Conservation (phyloP, 2,888 invertebrate species). For the Diplazon laetatorius region DNA sequence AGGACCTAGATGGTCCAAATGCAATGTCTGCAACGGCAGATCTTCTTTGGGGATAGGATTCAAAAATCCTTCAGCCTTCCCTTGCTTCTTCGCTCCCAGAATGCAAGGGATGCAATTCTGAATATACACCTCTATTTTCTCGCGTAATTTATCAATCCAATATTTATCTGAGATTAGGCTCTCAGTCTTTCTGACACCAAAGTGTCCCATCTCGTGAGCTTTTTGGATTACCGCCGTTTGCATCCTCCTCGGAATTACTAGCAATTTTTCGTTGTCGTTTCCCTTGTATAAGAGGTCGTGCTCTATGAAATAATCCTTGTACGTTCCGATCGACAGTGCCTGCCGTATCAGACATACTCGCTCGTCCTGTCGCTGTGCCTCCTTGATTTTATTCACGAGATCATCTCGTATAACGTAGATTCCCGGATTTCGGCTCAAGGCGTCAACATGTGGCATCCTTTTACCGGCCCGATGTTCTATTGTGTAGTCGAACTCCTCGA, state of each 20-base stretch:
- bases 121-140: conserved; percentile 56
- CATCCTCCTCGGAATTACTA: conserved; percentile 49
- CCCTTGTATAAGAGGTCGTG: conserved; percentile 49
- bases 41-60: conserved; percentile 71
- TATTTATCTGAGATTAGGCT: conserved; percentile 50
- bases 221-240: conserved; percentile 49
- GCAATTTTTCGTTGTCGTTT: conserved; percentile 39
- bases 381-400: conserved; percentile 33
- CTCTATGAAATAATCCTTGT: conserved; percentile 15
- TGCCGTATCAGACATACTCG: conserved; percentile 14
- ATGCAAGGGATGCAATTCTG: conserved; percentile 70
- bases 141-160: conserved; percentile 56
- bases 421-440: conserved; percentile 65
- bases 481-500: conserved; percentile 65
- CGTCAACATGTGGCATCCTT: conserved; percentile 68
- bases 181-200: conserved; percentile 52
- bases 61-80: conserved; percentile 72
- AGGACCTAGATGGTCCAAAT: conserved; percentile 74
- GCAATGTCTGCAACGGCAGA: conserved; percentile 71
- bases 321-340: background rate
- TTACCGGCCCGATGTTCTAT: conserved; percentile 67
- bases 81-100: conserved; percentile 68
- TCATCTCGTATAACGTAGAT: conserved; percentile 28
- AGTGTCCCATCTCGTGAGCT: conserved; percentile 62
- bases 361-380: conserved; percentile 40